These are phyloP conservation scores for Thymelicus sylvestris DNA, from an alignment of 2,888 invertebrate genomes.

Conservation along the genomic window DNA sequence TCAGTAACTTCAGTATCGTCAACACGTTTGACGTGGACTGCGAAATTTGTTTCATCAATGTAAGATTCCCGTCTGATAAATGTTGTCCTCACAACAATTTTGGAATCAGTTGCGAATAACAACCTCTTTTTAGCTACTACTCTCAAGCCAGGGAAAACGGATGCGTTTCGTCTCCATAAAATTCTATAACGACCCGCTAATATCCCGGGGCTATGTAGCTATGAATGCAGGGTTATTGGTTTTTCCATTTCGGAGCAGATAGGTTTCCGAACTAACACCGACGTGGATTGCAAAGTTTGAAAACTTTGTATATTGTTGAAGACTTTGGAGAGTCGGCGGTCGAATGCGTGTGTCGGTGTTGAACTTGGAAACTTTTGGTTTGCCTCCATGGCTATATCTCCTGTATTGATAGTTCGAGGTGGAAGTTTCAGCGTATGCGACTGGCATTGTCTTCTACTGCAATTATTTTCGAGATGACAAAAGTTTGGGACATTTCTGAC, in stretches of 20 bases:
- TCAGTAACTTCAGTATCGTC: too few species aligned
- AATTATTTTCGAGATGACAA: not conserved
- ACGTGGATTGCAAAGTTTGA: not conserved
- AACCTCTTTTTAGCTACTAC: not conserved
- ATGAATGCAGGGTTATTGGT: not conserved
- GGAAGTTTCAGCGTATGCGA: not conserved
- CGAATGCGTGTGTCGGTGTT: not conserved
- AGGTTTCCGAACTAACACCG: not conserved
- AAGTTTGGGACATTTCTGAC: not conserved
- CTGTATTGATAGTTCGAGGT: not conserved
- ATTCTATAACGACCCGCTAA: not conserved
- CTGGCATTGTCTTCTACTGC: not conserved
- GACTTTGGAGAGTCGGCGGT: not conserved
- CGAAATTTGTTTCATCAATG: too few species aligned
- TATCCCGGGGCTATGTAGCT: not conserved
- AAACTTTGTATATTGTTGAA: not conserved
- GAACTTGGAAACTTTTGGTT: conserved; percentile 2
- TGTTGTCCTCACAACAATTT: not conserved
- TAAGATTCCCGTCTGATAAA: not conserved
- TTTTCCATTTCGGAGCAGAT: conserved; percentile 1
- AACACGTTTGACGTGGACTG: too few species aligned
- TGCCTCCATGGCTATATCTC: not conserved
- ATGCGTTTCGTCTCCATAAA: not conserved
- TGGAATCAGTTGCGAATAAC: too few species aligned
- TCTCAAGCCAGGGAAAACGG: not conserved